These are phyloP conservation scores for Pycnomerus fuliginosus DNA, from an alignment of 2,888 invertebrate genomes.

Conservation along the genomic window DNA sequence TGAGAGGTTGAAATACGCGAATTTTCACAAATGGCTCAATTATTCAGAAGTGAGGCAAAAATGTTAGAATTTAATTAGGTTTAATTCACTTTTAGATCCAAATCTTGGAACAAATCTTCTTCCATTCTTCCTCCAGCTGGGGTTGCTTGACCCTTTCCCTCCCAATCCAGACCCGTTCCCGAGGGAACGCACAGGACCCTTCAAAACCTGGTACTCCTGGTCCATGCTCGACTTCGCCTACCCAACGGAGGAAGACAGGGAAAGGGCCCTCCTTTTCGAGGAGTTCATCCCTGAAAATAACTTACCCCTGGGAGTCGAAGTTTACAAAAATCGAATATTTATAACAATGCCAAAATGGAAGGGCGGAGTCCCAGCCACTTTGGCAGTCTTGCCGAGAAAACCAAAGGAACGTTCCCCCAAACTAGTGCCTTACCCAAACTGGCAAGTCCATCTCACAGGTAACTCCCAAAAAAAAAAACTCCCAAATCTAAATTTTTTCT, in stretches of 20 bases:
- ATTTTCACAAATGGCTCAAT: neutral
- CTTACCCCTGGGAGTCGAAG: conserved; percentile 73
- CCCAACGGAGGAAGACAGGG: conserved; percentile 57
- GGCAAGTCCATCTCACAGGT: conserved; percentile 67
- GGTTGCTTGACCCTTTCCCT: conserved; percentile 24
- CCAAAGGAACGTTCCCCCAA: conserved; percentile 60
- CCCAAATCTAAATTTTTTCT: conserved; percentile 19
- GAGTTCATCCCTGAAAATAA: conserved; percentile 70
- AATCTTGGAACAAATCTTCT: conserved; percentile 43
- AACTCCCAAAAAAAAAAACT: conserved; percentile 20
- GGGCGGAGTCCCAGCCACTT: conserved; percentile 70
- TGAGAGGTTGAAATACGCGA: too few relatives aligned
- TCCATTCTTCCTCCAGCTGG: conserved; percentile 57
- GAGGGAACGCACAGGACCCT: conserved; percentile 58
- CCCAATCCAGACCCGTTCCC: conserved; percentile 13
- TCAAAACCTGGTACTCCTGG: conserved; percentile 70
- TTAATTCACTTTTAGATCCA: conserved; percentile 7
- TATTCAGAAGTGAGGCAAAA: neutral
- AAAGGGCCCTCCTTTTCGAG: conserved; percentile 60
- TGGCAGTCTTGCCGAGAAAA: conserved; percentile 65
- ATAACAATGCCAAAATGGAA: conserved; percentile 76
- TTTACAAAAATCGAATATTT: conserved; percentile 67
- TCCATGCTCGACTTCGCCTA: conserved; percentile 71
- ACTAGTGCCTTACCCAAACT: conserved; percentile 73
- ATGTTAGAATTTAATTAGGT: neutral